Percentiles rank a stretch among this genome's conserved stretches.
These are phyloP conservation scores for Eupithecia insigniata DNA, from an alignment of 2,888 invertebrate genomes.

Conservation along the genomic window DNA sequence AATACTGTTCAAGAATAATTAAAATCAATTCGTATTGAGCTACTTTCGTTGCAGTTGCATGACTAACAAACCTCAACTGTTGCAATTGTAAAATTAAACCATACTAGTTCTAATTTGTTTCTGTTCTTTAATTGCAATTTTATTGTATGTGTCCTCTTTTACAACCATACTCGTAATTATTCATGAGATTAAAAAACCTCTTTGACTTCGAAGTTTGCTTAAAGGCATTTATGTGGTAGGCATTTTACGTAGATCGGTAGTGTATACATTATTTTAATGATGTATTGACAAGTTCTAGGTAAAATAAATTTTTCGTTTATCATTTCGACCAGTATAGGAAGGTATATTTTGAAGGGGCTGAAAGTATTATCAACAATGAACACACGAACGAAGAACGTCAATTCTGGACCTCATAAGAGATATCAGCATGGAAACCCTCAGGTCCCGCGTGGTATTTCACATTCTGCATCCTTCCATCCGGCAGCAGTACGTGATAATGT, in stretches of 20 bases:
- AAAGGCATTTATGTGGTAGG: background rate
- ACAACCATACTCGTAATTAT: background rate
- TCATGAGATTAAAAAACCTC: background rate
- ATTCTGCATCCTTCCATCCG: constrained; percentile 91
- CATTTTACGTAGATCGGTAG: background rate
- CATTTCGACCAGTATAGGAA: background rate
- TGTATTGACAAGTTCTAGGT: background rate
- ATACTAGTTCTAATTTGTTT: too few relatives aligned
- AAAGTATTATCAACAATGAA: too few relatives aligned
- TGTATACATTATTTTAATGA: background rate
- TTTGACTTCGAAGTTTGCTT: background rate
- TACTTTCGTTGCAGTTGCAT: background rate
- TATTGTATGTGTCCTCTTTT: too few relatives aligned
- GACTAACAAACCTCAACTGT: too few relatives aligned
- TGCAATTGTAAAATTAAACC: too few relatives aligned
- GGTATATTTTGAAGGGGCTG: background rate
- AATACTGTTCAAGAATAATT: background rate
- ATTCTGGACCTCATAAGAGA: constrained; percentile 84
- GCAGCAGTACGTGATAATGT: constrained; percentile 90
- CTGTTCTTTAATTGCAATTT: too few relatives aligned
- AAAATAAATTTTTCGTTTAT: background rate
- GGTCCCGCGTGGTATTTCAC: constrained; percentile 91
- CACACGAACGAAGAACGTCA: background rate
- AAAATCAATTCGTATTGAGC: background rate
- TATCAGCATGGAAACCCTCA: constrained; percentile 90